Percentiles rank a stretch among this genome's conserved stretches.
These are phyloP conservation scores for Chaetodon trifascialis DNA, from an alignment of 2,113 vertebrate genomes.

Conservation along the genomic window DNA sequence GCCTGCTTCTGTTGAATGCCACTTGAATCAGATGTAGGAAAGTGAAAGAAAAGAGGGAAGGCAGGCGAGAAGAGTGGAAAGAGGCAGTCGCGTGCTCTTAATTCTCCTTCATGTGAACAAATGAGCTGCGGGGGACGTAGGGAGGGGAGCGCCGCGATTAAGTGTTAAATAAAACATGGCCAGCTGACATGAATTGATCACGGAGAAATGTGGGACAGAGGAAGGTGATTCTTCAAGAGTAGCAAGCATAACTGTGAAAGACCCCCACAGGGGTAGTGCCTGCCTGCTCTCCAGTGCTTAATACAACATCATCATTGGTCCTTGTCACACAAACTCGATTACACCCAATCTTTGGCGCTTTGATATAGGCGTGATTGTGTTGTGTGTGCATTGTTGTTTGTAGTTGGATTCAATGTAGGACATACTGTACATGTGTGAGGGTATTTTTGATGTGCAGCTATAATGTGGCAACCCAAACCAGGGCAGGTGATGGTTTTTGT, in stretches of 20 bases:
- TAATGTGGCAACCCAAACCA: slow-evolving; percentile 32
- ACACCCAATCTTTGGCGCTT: slow-evolving; percentile 48
- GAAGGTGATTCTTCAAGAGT: slow-evolving; percentile 70
- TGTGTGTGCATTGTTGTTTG: slow-evolving; percentile 43
- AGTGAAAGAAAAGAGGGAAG: slow-evolving; percentile 1
- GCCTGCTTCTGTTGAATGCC: slow-evolving; percentile 24
- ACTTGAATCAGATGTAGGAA: slow-evolving; percentile 20
- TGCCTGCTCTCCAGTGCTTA: slow-evolving; percentile 62
- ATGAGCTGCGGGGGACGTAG: slow-evolving; percentile 49
- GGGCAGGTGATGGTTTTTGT: slow-evolving; percentile 30
- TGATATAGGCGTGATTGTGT: slow-evolving; percentile 51
- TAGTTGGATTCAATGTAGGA: slow-evolving; percentile 22
- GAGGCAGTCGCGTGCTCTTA: slow-evolving; percentile 48
- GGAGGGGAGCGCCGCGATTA: slow-evolving; percentile 56
- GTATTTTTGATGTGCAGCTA: slow-evolving; percentile 32
- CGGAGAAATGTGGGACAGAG: slow-evolving; percentile 64
- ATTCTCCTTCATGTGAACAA: slow-evolving; percentile 54
- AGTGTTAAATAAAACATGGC: slow-evolving; percentile 81
- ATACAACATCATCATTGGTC: slow-evolving; percentile 72
- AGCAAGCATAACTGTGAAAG: slow-evolving; percentile 51
- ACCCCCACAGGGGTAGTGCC: slow-evolving; percentile 53
- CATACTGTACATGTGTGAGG: slow-evolving; percentile 24
- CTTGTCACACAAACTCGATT: slow-evolving; percentile 71
- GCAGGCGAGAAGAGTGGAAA: slow-evolving; percentile 18
- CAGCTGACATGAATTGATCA: slow-evolving; percentile 75